Conservation (phyloP, 2,113 vertebrate species). For the Silurus asotus region DNA sequence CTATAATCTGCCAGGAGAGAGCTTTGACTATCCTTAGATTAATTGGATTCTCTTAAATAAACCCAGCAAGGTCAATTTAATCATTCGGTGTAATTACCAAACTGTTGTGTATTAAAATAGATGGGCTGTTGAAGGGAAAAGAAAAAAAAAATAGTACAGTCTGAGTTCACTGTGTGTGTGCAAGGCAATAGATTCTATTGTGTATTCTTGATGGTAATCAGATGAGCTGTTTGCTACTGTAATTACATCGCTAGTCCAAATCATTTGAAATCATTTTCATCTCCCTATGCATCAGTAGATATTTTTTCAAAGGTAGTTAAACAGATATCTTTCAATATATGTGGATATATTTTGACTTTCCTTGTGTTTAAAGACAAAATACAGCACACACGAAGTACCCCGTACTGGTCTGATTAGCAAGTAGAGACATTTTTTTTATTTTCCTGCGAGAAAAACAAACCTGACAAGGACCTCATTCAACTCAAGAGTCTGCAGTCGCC, state of each 20-base stretch:
- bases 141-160: background rate
- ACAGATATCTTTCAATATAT: no score
- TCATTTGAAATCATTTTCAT: background rate
- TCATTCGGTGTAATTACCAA: constrained; percentile 74
- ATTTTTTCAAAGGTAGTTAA: no score
- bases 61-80: constrained; percentile 73
- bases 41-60: constrained; percentile 68
- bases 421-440: background rate
- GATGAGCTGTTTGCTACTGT: background rate
- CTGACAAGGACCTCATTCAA: background rate
- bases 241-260: background rate
- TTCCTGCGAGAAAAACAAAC: background rate
- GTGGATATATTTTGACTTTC: no score
- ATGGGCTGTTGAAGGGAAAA: background rate
- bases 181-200: background rate
- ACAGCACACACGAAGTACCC: no score
- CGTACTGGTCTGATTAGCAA: background rate
- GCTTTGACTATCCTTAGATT: constrained; percentile 59
- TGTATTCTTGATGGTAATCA: background rate
- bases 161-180: background rate
- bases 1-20: constrained; percentile 62
- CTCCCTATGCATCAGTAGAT: no score
- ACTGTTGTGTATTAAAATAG: constrained; percentile 55
- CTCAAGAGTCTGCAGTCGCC: background rate
- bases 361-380: no score